Conservation (phyloP, 2,888 invertebrate species). For the Caenorhabditis sp. region DNA sequence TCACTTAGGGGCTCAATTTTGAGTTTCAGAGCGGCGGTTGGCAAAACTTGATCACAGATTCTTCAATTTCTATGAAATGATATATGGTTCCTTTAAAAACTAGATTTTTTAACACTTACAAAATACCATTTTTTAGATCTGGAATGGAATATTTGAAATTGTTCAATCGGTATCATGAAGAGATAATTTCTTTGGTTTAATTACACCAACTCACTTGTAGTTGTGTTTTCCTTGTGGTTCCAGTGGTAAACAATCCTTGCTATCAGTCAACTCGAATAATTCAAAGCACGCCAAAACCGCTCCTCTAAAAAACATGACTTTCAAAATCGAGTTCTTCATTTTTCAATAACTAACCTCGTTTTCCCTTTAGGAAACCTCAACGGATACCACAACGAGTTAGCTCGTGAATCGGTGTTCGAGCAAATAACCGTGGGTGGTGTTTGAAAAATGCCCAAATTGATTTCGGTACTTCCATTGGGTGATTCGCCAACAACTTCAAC, state of each 20-base stretch:
- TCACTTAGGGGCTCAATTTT: too few species aligned
- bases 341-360: conserved; percentile 29
- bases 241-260: conserved; percentile 37
- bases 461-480: conserved; percentile 37
- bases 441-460: conserved; percentile 56
- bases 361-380: conserved; percentile 45
- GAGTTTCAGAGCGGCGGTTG: too few species aligned
- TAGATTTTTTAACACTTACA: too few species aligned
- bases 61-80: too few species aligned
- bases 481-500: conserved; percentile 64
- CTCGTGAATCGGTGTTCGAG: conserved; percentile 41
- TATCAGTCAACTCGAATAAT: conserved; percentile 44
- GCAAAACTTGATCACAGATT: too few species aligned
- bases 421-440: conserved; percentile 53
- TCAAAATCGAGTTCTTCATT: not conserved
- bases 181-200: too few species aligned
- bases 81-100: too few species aligned
- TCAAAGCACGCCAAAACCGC: conserved; percentile 58
- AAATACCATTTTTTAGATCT: conserved; percentile 49
- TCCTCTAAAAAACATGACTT: conserved; percentile 41
- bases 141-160: conserved; percentile 73
- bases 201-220: not conserved
- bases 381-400: conserved; percentile 56
- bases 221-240: conserved; percentile 40
- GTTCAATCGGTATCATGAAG: conserved; percentile 73